Conservation (phyloP, 2,797 vertebrate genomes). For the Philypnodon macrostomus region DNA sequence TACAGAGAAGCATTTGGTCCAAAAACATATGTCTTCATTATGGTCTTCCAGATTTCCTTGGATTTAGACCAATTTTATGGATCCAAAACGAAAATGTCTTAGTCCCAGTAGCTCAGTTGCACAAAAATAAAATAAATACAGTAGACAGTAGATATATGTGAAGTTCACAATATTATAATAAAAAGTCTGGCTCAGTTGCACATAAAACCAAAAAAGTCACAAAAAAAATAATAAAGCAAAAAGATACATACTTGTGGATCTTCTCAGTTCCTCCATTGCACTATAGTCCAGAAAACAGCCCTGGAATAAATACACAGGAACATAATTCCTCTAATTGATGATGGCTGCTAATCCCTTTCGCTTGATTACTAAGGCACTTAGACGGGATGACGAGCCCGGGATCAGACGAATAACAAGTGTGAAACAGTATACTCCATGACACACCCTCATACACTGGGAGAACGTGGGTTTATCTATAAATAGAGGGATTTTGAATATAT, state of each 20-base stretch:
- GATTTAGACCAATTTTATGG: too few species aligned
- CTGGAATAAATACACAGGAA: constrained; percentile 66
- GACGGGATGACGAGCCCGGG: constrained; percentile 15
- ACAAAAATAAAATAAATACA: too few species aligned
- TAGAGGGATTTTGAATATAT: constrained; percentile 3
- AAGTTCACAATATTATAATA: too few species aligned
- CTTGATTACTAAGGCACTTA: constrained; percentile 50
- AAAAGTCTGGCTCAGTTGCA: too few species aligned
- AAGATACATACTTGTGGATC: constrained; percentile 18
- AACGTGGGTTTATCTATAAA: neutral
- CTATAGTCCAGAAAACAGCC: constrained; percentile 51
- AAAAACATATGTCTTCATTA: constrained; percentile 34
- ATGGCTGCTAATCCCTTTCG: constrained; percentile 58
- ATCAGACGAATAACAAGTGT: constrained; percentile 12
- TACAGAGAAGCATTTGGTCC: constrained; percentile 45
- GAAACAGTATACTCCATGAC: neutral
- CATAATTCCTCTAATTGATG: constrained; percentile 66
- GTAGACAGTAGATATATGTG: too few species aligned
- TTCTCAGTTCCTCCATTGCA: constrained; percentile 20
- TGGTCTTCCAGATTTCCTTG: too few species aligned
- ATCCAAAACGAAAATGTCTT: too few species aligned
- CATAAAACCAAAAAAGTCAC: too few species aligned
- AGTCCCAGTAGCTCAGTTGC: too few species aligned
- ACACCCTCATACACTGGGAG: neutral
- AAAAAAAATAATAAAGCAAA: too few species aligned